Evolutionary conservation across 2,113 vertebrate species (phyloP).

Genomic region (Embiotoca jacksoni): DNA sequence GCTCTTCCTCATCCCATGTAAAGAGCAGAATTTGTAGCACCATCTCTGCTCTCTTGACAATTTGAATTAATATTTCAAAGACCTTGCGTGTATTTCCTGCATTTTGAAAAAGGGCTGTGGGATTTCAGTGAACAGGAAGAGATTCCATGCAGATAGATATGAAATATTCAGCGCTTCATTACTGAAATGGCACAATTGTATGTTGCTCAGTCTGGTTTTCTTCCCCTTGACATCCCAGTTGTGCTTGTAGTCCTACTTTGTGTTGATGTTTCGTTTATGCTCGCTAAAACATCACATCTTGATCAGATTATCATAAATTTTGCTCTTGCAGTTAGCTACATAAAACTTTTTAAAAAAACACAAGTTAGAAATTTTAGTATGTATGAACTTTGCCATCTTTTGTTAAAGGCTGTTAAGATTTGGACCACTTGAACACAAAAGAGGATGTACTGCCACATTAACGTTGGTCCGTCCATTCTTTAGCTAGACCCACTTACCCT

Average conservation of each 20-base stretch:
- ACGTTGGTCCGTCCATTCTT: no score
- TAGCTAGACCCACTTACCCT: no score
- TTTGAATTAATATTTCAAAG: constrained; percentile 77
- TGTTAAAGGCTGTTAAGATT: neutral
- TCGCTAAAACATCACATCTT: no score
- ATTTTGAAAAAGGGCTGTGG: constrained; percentile 55
- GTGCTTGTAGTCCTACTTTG: neutral
- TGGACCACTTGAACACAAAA: neutral
- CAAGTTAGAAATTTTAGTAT: no score
- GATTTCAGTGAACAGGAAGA: constrained; percentile 42
- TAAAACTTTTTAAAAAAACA: no score
- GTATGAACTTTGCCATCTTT: no score
- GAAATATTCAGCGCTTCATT: constrained; percentile 66
- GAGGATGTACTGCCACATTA: neutral
- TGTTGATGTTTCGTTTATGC: neutral
- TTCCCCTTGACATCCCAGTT: neutral
- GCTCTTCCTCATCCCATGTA: constrained; percentile 4
- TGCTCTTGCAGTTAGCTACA: no score
- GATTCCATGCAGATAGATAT: constrained; percentile 55
- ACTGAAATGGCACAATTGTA: constrained; percentile 22
- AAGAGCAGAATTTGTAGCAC: constrained; percentile 25
- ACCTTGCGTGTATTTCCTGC: constrained; percentile 52
- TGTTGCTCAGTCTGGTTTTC: neutral
- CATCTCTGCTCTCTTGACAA: constrained; percentile 53
- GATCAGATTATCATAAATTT: no score